These are phyloP conservation scores for Hermodice carunculata DNA, from an alignment of 2,888 invertebrate genomes.

Conservation along the genomic window DNA sequence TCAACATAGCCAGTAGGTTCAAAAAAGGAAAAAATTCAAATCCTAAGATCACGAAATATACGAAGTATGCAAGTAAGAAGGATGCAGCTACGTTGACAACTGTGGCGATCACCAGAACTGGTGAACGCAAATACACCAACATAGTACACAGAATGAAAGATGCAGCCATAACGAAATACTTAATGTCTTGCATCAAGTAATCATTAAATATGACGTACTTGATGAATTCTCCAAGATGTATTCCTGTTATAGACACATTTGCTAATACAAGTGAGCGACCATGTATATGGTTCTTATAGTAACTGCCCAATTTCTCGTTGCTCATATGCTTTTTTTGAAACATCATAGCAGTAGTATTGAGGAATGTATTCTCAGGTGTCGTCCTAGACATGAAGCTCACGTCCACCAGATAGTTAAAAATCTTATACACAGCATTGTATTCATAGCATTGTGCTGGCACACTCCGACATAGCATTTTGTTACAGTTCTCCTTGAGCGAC, in stretches of 20 bases:
- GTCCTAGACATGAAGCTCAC: not conserved
- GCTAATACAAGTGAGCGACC: not conserved
- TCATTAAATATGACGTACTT: conserved; percentile 23
- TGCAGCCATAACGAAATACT: conserved; percentile 7
- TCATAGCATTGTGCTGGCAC: not conserved
- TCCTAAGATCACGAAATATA: conserved; percentile 86
- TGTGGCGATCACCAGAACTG: conserved; percentile 32
- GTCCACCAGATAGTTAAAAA: not conserved
- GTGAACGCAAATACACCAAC: conserved; percentile 24
- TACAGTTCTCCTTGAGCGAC: too few relatives aligned
- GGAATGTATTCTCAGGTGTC: not conserved
- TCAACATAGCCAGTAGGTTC: conserved; percentile 28
- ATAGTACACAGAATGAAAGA: conserved; percentile 18
- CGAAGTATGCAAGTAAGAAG: conserved; percentile 71
- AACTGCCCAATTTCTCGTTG: not conserved
- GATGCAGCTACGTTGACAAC: conserved; percentile 27
- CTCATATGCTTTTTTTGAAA: too few relatives aligned
- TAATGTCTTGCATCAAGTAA: conserved; percentile 17
- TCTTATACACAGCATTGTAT: not conserved
- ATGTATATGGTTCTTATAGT: not conserved
- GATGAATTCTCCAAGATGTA: not conserved
- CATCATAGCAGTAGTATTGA: too few relatives aligned
- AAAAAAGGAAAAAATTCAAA: conserved; percentile 34
- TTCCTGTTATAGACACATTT: not conserved
- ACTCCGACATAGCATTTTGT: too few relatives aligned